Evolutionary conservation across 2,113 vertebrate species (phyloP), one percentile per base, ranked within the genome.

Genomic region (Gobio gobio): DNA sequence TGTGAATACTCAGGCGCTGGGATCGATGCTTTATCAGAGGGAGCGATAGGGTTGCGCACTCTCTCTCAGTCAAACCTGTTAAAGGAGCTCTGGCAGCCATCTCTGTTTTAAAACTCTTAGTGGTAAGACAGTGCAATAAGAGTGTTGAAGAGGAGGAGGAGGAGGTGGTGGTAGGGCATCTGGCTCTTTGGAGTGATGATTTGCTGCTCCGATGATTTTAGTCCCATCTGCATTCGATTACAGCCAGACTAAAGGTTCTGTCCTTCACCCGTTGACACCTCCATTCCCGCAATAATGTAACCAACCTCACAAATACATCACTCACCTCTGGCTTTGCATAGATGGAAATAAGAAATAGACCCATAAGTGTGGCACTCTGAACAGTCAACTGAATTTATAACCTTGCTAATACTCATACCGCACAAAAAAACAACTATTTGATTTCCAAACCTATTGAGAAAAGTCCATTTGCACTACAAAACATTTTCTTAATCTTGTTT

Each of bases 11-110:
- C 84, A 85, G 10, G 74, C 9, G 84, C 94, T 94, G 93, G 96
- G 97, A 99, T 99, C 98, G 97, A 99, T 99, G 98, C 97, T 98
- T 98, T 98, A 98, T 98, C 97, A 99, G 97, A 97, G 97, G 95
- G 97, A 97, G 90, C 90, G 87, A 97, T 97, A 96, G 96, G 97
- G 96, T 98, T 97, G 96, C 94, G 95, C 96, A 97, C 96, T 97
- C 97, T 96, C 96, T 97, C 97, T 96, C 96, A 94, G 94, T 97
- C 97, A 97, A 97, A 98, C 98, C 97, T 97, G 81, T 97, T 96
- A 96, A 97, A 96, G 95, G 97, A 96, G 96, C 94, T 93, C 95
- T 93, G 97, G 96, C 96, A 92, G 91, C 90, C 90, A 91, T 92
- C 92, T 92, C 90, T 91, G 90, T 88, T 82, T 90, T 87, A 88